Conservation (phyloP, 2,113 vertebrate genomes). For the Grammomys surdaster region DNA sequence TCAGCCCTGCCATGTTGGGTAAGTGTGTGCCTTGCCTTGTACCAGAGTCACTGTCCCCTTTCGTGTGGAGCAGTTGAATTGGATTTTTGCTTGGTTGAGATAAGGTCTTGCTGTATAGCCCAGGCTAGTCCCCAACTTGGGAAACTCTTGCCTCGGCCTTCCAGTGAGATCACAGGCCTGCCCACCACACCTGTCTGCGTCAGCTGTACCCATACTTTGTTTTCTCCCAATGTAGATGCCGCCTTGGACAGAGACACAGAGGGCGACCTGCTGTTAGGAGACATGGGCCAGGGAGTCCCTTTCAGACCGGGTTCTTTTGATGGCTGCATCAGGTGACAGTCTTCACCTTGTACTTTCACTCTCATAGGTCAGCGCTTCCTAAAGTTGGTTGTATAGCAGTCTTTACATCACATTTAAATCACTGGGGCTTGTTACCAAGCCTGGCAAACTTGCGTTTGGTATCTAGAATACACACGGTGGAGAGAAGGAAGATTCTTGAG, state of each 20-base stretch:
- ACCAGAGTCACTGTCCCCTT: neutral
- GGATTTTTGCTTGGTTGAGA: neutral
- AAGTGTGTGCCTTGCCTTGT: slow-evolving; percentile 53
- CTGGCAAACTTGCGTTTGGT: neutral
- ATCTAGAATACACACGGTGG: neutral
- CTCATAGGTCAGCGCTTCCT: neutral
- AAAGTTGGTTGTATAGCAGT: neutral
- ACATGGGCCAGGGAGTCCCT: slow-evolving; percentile 95
- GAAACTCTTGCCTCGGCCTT: neutral
- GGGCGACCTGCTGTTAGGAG: slow-evolving; percentile 94
- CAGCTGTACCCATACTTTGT: accelerated
- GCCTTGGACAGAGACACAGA: slow-evolving; percentile 94
- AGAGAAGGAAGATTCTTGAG: neutral
- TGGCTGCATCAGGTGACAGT: slow-evolving; percentile 94
- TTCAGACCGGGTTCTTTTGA: slow-evolving; percentile 95
- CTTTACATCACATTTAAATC: neutral
- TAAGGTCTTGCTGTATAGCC: neutral
- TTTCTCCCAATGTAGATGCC: slow-evolving; percentile 88
- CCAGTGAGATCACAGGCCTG: neutral
- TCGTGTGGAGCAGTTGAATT: neutral
- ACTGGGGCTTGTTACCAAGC: neutral
- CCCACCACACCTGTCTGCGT: neutral
- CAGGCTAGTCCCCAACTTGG: neutral
- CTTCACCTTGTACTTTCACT: neutral
- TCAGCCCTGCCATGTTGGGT: slow-evolving; percentile 98